Percentiles rank a stretch among this genome's conserved stretches.
Evolutionary conservation across 2,113 vertebrate species (phyloP).

Genomic region (Esox niger): DNA sequence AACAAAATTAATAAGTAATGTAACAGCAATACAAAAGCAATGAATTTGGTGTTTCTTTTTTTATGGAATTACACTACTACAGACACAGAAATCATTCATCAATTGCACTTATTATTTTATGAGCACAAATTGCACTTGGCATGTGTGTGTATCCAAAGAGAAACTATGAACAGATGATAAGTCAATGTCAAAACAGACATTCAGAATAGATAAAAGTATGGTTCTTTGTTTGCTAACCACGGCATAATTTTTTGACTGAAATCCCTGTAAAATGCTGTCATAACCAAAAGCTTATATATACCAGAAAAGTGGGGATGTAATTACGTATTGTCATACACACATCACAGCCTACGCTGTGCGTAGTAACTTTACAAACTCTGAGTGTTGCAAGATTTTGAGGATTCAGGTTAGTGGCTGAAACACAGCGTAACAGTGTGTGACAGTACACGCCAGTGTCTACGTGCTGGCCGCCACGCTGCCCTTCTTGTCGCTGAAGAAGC

Average conservation of each 20-base stretch:
- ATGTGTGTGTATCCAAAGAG: background rate
- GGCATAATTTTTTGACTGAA: conserved; percentile 16
- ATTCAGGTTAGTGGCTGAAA: too few species aligned
- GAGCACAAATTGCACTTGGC: too few species aligned
- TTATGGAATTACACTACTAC: background rate
- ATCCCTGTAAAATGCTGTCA: background rate
- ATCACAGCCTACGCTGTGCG: too few species aligned
- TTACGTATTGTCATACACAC: too few species aligned
- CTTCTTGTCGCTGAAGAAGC: conserved; percentile 85
- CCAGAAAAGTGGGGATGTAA: too few species aligned
- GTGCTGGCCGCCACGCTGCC: conserved; percentile 52
- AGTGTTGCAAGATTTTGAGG: too few species aligned
- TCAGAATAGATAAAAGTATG: conserved; percentile 5
- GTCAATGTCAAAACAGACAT: conserved; percentile 27
- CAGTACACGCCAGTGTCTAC: conserved; percentile 43
- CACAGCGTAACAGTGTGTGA: too few species aligned
- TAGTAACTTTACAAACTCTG: too few species aligned
- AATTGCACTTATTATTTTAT: background rate
- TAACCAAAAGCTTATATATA: background rate
- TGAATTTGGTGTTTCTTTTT: too few species aligned
- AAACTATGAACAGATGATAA: conserved; percentile 17
- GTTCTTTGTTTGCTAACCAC: conserved; percentile 31
- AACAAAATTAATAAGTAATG: background rate
- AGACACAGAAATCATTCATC: background rate
- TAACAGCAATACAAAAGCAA: background rate